A percentile compares a stretch with the other conserved stretches of the same genome.
phyloP scores from a whole-genome alignment of 92 coral and sea anemone species.

The Umimayanthus kanabou region DNA sequence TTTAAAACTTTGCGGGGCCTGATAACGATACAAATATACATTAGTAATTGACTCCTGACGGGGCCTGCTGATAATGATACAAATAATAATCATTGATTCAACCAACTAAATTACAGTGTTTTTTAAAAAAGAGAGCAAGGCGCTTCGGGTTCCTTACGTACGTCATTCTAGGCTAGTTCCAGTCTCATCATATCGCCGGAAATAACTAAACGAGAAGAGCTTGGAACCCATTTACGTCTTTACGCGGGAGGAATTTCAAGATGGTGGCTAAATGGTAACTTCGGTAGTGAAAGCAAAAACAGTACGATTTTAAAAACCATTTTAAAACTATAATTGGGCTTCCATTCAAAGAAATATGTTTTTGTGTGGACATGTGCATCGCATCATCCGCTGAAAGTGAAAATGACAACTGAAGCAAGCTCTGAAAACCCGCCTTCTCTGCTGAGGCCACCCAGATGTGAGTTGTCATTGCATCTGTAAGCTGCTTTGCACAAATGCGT shows the following conservation, averaged over 20 bases:
- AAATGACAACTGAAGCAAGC: slow-evolving; percentile 40
- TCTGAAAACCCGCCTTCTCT: slow-evolving; percentile 29
- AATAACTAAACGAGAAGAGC: neutral
- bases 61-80: too few relatives aligned
- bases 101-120: too few relatives aligned
- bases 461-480: neutral
- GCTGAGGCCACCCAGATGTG: slow-evolving; percentile 38
- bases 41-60: too few relatives aligned
- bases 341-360: neutral
- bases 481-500: slow-evolving; percentile 7
- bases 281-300: slow-evolving; percentile 9
- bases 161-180: neutral
- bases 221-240: neutral
- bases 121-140: too few relatives aligned
- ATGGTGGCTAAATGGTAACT: slow-evolving; percentile 19
- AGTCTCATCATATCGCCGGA: neutral
- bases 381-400: slow-evolving; percentile 6
- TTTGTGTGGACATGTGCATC: neutral
- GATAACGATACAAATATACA: too few relatives aligned
- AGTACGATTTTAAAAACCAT: neutral
- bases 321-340: neutral
- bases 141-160: too few relatives aligned
- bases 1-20: too few relatives aligned
- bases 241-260: slow-evolving; percentile 43
- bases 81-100: too few relatives aligned